Base-by-base conservation (phyloP, 1,140 invertebrate genomes). In the Zaprionus vittiger region DNA sequence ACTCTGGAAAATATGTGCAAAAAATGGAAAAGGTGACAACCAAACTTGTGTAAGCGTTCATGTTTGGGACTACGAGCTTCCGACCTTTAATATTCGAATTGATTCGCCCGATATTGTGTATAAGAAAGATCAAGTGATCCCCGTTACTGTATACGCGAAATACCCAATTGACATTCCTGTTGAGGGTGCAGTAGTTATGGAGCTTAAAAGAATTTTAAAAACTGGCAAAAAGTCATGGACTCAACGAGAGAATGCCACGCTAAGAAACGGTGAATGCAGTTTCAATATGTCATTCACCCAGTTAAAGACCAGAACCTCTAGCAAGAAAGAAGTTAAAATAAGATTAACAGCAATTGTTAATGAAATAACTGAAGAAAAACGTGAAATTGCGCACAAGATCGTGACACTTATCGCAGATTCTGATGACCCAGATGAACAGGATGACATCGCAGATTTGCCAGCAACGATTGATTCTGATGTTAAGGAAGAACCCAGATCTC, bases 1-100 rank as follows among this genome's bases (percentile, higher is more conserved):
- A 7, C n/a, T 4, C 0, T 80, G 79, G 79, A 44, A 62, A 4
- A 64, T 81, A 9, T 79, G 76, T 41, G 63, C 17, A 7, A 24
- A 37, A 20, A 71, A 75, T 41, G 54, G 37, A 6, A 1, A 5
- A 0, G 2, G 7, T 5, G 2, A 12, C 0, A 6, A 0, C 2
- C 59, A 55, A 5, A 22, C 59, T 41, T 79, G 79, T 20, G 17
- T 14, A 4, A 1, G 55, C 11, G 24, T 80, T 20, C 2, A 66
- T 2, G 61, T 80, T 2, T 1, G 1, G 0, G 15, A 74, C 12
- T 69, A 74, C 54, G 22, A 26, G n/a, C 9, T 26, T 4, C 44
- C 55, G 3, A 1, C 17, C 1, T 69, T 61, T 17, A 15, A 47
- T 1, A n/a, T 78, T 1, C 7, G 1, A 11, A 1, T 78, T 6